Base-by-base conservation (phyloP, 1,140 invertebrate genomes). In the Orius insidiosus region DNA sequence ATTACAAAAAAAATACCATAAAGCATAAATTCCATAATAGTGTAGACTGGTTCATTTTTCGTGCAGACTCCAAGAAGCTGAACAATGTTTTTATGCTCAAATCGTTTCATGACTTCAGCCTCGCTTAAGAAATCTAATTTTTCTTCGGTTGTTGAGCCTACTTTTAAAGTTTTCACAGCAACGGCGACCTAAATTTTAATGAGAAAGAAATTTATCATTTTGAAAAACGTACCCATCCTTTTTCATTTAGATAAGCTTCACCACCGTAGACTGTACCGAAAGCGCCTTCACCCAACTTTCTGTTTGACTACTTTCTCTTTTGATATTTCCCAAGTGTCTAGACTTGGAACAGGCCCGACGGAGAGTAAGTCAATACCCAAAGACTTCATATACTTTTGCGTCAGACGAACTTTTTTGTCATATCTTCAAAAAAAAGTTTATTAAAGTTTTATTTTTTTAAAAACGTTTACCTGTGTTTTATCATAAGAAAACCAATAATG, bases 61-160 rank as follows among this genome's bases (percentile, higher is more conserved):
- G 83, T 85, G 53, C 83, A 87, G 18, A 94, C 85, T 1, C 78
- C 87, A 0, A 94, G 61, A 3, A 96, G 65, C 52, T 79, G 77
- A 0, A 95, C 76, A 24, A 96, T 82, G 59, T 96, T 94, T 51
- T 78, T 77, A 59, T 95, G 88, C 40, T 87, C 78, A 59, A 94
- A 87, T 38, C 79, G 68, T 56, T 92, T 92, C 83, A 95, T 92
- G 14, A 85, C 75, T 58, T 89, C 85, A 1, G 87, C 87, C 60
- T 94, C 89, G 44, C 82, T 80, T n/a, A 93, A 65, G 54, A 93
- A 93, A 59, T 93, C 86, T n/a, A 89, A 62, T 59, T 89, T 88
- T 57, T 90, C 81, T 54, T 92, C 86, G 5, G 76, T 75, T 1
- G 74, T 75, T 2, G 80, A 83, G 1, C 83, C 82, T 7, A 75